A percentile compares a stretch with the other conserved stretches of the same genome.
Evolutionary conservation across 2,888 invertebrate genomes (phyloP).

Genomic region (Zeuzera pyrina): DNA sequence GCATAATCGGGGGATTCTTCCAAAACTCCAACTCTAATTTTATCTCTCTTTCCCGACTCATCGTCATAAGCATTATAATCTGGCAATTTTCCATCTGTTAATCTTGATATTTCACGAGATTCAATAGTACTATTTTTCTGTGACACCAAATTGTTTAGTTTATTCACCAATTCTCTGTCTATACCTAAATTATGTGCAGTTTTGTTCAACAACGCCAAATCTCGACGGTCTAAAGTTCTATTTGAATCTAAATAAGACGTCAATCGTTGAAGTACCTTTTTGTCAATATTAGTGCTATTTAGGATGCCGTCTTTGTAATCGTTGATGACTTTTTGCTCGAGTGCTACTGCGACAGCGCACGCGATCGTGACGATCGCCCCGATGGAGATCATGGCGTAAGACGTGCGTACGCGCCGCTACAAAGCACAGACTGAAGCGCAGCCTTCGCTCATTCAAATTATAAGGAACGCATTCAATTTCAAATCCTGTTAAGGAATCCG

Average conservation of each 20-base stretch:
- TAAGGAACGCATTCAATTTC: background rate
- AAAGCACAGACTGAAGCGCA: conserved; percentile 37
- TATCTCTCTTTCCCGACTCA: conserved; percentile 19
- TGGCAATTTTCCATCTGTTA: conserved; percentile 8
- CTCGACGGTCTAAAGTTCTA: conserved; percentile 31
- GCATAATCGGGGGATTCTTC: conserved; percentile 64
- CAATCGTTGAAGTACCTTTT: conserved; percentile 32
- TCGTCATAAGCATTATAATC: conserved; percentile 31
- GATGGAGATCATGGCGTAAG: conserved; percentile 37
- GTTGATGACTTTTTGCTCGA: too few relatives aligned
- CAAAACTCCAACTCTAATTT: conserved; percentile 34
- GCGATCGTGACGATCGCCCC: conserved; percentile 38
- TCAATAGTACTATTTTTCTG: conserved; percentile 17
- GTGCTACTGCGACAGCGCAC: conserved; percentile 35
- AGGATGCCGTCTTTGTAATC: conserved; percentile 16
- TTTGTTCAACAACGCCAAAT: conserved; percentile 34
- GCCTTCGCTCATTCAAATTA: conserved; percentile 21
- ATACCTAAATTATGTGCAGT: conserved; percentile 37
- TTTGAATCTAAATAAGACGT: conserved; percentile 32
- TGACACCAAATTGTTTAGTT: conserved; percentile 33
- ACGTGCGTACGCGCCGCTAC: conserved; percentile 56
- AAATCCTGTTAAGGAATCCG: conserved; percentile 13
- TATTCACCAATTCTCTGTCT: conserved; percentile 37
- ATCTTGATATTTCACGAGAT: conserved; percentile 7
- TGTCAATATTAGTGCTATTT: conserved; percentile 35